Base-by-base conservation (phyloP, 2,113 vertebrate species). In the Stigmatopora argus region DNA sequence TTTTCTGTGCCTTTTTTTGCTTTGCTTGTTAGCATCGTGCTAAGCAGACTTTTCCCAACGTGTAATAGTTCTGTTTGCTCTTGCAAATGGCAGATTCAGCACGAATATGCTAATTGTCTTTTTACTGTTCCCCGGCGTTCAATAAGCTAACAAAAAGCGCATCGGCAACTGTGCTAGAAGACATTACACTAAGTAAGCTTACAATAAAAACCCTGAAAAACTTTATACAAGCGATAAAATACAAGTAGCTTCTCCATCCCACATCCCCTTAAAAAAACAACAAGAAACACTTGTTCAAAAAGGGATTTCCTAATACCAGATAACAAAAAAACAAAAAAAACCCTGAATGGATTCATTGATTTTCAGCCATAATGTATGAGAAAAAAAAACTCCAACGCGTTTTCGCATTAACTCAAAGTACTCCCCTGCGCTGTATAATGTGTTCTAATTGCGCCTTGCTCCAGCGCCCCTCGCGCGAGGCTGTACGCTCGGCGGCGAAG, bases 401-500 rank as follows among this genome's bases (percentile, higher is more conserved):
- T 34, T 38, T 3, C 18, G 19, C 2, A 9, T 60, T 38, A 10
- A 18, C 58, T 6, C 9, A 13, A 44, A 58, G 17, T 10, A 38
- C 15, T n/a, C 35, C 10, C 8, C 38, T 6, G 34, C n/a, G 5
- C 35, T 2, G 18, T 31, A 31, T 21, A 18, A 41, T 12, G 17
- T 49, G 21, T 64, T 64, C 23, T 64, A 64, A 64, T 49, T 64
- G 21, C 14, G 23, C 15, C 21, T 45, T 18, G 61, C 46, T 63
- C 23, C 23, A 65, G 80, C 75, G 77, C 56, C 56, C 23, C 63
- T 80, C 38, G 73, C 69, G 60, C 73, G 70, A 72, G 67, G 58
- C 82, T 75, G 76, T 78, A 78, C 78, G 80, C 71, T 60, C 55
- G 23, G 64, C 70, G 51, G 68, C 81, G 67, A 70, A 63, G 70